Percentiles rank a stretch among this genome's conserved stretches.
Conservation (phyloP, 1,140 invertebrate genomes). For the Cecropterus lyciades region DNA sequence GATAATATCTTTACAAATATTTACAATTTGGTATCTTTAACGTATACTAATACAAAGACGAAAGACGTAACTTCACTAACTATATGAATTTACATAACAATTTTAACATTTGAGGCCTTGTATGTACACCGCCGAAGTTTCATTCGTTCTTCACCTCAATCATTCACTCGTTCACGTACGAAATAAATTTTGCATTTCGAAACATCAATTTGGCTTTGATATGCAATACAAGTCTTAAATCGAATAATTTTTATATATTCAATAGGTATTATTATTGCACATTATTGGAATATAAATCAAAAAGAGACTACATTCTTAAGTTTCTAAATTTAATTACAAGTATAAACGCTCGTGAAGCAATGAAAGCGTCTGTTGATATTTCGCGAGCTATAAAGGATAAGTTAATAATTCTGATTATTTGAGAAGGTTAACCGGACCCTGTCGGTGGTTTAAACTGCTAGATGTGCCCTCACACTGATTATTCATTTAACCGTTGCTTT, state of each 20-base stretch:
- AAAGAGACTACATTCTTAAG: constrained; percentile 40
- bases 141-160: constrained; percentile 42
- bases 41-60: constrained; percentile 80
- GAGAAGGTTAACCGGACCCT: constrained; percentile 9
- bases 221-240: constrained; percentile 65
- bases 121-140: constrained; percentile 56
- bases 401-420: constrained; percentile 36
- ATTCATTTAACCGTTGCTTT: too few relatives aligned
- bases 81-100: constrained; percentile 73
- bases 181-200: constrained; percentile 48
- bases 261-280: constrained; percentile 57
- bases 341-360: constrained; percentile 38
- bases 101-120: constrained; percentile 61
- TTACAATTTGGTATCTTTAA: constrained; percentile 82
- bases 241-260: constrained; percentile 47
- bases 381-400: constrained; percentile 27
- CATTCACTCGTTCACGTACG: constrained; percentile 38
- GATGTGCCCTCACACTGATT: background rate
- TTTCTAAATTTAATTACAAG: constrained; percentile 39
- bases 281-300: constrained; percentile 52
- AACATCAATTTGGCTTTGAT: constrained; percentile 73
- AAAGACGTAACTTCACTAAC: constrained; percentile 65
- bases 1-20: constrained; percentile 83
- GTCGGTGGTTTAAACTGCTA: background rate
- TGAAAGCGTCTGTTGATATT: constrained; percentile 28